Base-by-base conservation (phyloP, 2,797 vertebrate genomes). In the Aulostomus chinensis region DNA sequence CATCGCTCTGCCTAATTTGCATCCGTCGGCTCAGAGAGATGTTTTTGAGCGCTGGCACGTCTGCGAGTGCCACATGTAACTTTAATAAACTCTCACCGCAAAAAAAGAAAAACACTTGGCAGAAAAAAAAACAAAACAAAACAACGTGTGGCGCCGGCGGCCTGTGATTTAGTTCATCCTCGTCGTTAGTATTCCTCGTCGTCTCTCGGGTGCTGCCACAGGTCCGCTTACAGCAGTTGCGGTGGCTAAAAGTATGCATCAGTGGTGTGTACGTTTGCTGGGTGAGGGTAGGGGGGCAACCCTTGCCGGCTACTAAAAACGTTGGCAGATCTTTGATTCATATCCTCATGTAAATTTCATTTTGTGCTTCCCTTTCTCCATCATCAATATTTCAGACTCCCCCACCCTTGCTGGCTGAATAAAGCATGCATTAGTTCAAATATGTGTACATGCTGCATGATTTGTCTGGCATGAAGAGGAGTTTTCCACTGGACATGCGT, bases 271-370 rank as follows among this genome's bases (percentile, higher is more conserved):
- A n/a, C n/a, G n/a, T n/a, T n/a, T n/a, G 50, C 42, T 7, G 34
- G 24, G 31, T 21, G 45, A 47, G 20, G 47, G 36, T 9, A n/a
- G n/a, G n/a, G n/a, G n/a, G n/a, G n/a, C n/a, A n/a, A n/a, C n/a
- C n/a, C n/a, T n/a, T n/a, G n/a, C n/a, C n/a, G 8, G 29, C 49
- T 63, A 16, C 41, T 36, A 15, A 20, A 69, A 73, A 53, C 43
- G 36, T 58, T 66, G 9, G n/a, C 10, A 11, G 45, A 64, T 62
- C 50, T 70, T 68, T 84, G 76, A 83, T 83, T 81, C 72, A 80
- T 69, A 66, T 67, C 67, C 65, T 76, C 68, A 76, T 80, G 68
- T 57, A 81, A 73, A 84, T 79, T 71, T 81, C 2, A 81, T 81
- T 73, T 48, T 43, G 52, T 57, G 62, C 63, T 63, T 66, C 54